Conservation (phyloP, 2,797 vertebrate species). For the Falco rusticolus region DNA sequence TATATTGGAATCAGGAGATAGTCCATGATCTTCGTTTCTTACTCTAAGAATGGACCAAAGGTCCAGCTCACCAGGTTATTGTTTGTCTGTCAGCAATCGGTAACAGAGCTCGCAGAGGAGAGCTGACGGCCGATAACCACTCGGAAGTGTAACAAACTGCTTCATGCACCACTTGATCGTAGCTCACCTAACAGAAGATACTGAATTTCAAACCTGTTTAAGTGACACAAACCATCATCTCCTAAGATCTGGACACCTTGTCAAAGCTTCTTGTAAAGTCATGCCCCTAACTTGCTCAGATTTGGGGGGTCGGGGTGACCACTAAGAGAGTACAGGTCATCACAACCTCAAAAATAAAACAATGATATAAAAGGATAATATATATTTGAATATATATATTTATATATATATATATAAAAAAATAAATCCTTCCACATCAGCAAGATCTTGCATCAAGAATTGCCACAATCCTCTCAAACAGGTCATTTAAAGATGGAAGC, state of each 20-base stretch:
- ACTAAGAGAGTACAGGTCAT: neutral
- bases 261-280: neutral
- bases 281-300: neutral
- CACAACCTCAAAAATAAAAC: neutral
- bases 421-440: neutral
- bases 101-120: neutral
- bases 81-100: neutral
- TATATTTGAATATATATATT: no score
- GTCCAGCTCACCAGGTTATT: neutral
- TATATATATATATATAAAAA: neutral
- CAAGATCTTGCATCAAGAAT: neutral
- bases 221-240: neutral
- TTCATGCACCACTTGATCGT: neutral
- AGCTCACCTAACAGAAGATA: neutral
- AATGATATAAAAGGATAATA: neutral
- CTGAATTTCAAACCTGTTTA: neutral
- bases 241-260: neutral
- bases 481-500: constrained; percentile 48
- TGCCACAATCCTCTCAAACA: constrained; percentile 31
- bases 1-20: neutral
- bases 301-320: no score
- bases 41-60: neutral
- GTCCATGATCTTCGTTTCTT: neutral
- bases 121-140: neutral
- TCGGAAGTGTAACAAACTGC: neutral